These are phyloP conservation scores for Anaspis maculata DNA, from an alignment of 2,888 invertebrate genomes.

Conservation along the genomic window DNA sequence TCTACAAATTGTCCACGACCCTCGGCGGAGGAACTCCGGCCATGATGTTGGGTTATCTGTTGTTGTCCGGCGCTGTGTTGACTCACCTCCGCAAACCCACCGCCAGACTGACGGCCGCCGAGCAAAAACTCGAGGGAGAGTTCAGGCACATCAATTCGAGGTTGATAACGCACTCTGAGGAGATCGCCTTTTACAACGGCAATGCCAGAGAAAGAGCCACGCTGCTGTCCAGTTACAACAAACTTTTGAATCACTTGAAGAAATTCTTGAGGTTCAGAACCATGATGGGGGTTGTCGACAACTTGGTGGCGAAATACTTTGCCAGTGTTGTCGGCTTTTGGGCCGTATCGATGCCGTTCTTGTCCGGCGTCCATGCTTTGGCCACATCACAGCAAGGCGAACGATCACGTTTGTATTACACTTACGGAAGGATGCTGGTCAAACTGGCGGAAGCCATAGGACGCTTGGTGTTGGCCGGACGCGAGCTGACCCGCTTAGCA, in stretches of 20 bases:
- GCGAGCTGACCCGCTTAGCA: slow-evolving; percentile 88
- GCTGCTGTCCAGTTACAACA: slow-evolving; percentile 79
- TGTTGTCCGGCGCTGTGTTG: slow-evolving; percentile 77
- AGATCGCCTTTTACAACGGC: slow-evolving; percentile 77
- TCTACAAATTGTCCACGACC: slow-evolving; percentile 81
- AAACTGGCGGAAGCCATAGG: slow-evolving; percentile 97
- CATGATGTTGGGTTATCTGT: slow-evolving; percentile 78
- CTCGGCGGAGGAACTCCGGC: slow-evolving; percentile 83
- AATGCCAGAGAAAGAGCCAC: slow-evolving; percentile 83
- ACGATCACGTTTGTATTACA: slow-evolving; percentile 83
- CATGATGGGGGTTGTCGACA: slow-evolving; percentile 90
- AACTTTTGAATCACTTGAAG: slow-evolving; percentile 74
- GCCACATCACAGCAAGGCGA: slow-evolving; percentile 54
- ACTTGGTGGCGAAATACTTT: slow-evolving; percentile 92
- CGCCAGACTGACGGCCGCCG: slow-evolving; percentile 75
- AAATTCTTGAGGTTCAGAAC: slow-evolving; percentile 85
- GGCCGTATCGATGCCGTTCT: slow-evolving; percentile 91
- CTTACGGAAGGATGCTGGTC: slow-evolving; percentile 91
- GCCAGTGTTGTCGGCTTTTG: slow-evolving; percentile 95
- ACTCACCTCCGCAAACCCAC: slow-evolving; percentile 84
- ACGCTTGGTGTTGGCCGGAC: slow-evolving; percentile 85
- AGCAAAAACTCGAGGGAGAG: slow-evolving; percentile 97
- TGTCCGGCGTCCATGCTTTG: slow-evolving; percentile 64
- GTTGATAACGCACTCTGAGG: slow-evolving; percentile 94
- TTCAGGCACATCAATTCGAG: slow-evolving; percentile 94